Conservation (phyloP, 2,888 invertebrate species). For the Apodemia hepburni region DNA sequence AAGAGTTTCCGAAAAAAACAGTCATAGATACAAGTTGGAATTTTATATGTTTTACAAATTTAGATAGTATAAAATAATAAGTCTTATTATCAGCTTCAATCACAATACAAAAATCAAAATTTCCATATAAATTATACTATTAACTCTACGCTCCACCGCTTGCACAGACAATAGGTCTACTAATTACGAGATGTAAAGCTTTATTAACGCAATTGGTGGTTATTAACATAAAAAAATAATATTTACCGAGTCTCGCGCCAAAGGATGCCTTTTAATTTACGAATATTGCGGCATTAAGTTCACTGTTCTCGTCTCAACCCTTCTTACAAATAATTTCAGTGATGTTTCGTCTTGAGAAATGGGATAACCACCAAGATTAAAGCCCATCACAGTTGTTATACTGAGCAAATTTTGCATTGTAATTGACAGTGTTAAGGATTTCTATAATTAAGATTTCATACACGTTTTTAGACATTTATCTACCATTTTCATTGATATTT, state of each 20-base stretch:
- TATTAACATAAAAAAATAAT: conserved; percentile 80
- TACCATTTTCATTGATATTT: neutral
- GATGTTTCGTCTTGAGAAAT: conserved; percentile 66
- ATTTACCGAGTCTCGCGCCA: conserved; percentile 61
- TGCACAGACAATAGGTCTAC: conserved; percentile 36
- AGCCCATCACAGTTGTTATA: conserved; percentile 63
- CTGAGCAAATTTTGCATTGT: conserved; percentile 60
- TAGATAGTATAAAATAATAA: too few relatives aligned
- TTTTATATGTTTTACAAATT: too few relatives aligned
- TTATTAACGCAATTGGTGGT: conserved; percentile 77
- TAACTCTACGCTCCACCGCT: conserved; percentile 49
- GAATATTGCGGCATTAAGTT: conserved; percentile 74
- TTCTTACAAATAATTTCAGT: conserved; percentile 70
- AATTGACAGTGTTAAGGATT: conserved; percentile 39
- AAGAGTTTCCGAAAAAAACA: too few relatives aligned
- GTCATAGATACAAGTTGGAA: too few relatives aligned
- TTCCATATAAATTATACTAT: conserved; percentile 32
- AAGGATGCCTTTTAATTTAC: conserved; percentile 70
- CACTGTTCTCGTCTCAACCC: conserved; percentile 55
- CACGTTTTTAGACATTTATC: conserved; percentile 15
- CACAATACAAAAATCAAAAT: too few relatives aligned
- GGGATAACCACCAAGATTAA: conserved; percentile 70
- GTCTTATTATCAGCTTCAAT: too few relatives aligned
- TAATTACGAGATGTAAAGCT: conserved; percentile 78
- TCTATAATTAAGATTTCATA: conserved; percentile 6